Evolutionary conservation across 2,888 invertebrate species (phyloP), one percentile per base, ranked within the genome.

Genomic region (Ametastegia equiseti): DNA sequence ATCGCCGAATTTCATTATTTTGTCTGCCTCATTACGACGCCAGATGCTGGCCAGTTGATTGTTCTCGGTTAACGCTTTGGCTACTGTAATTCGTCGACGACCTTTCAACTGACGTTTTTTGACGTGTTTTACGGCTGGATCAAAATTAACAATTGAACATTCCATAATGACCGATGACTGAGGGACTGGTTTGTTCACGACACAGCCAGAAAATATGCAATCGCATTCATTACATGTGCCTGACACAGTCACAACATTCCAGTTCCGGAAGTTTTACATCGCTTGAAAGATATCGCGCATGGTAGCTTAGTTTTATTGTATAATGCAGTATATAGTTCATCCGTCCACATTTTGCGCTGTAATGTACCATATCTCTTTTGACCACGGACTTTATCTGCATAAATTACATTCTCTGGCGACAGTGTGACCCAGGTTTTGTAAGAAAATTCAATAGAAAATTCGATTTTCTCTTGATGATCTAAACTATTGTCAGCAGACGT

Each of bases 221-320:
- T 30, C 30, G 42, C 78, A 78, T 78, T 78, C 78, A n/a, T 60
- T 30, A 60, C 78, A 78, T 42, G 78, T 60, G 19, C 77, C 77
- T 11, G 36, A 13, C 15, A 78, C 77, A 45, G n/a, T 78, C 11
- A 57, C 15, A 42, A 78, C 15, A 57, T 57, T 36, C 60, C 60
- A 60, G 60, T 23, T 45, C 7, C 77, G 6, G 77, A 60, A 23
- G 39, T 78, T 23, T 78, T 60, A 60, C 60, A 78, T 15, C 60
- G 57, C 60, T 77, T 39, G 1, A 77, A 77, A 42, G 39, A 39
- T 0, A 60, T 57, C 9, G 77, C 30, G 60, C 36, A 78, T 42
- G 77, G 60, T n/a, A 78, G 42, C 30, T 78, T 42, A n/a, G 60
- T 57, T 78, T 42, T 47, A n/a, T 78, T 36, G 33, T 78, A 23